Evolutionary conservation across 1,140 invertebrate species (phyloP), one percentile per base, ranked within the genome.

Genomic region (Cyphomyrmex costatus): DNA sequence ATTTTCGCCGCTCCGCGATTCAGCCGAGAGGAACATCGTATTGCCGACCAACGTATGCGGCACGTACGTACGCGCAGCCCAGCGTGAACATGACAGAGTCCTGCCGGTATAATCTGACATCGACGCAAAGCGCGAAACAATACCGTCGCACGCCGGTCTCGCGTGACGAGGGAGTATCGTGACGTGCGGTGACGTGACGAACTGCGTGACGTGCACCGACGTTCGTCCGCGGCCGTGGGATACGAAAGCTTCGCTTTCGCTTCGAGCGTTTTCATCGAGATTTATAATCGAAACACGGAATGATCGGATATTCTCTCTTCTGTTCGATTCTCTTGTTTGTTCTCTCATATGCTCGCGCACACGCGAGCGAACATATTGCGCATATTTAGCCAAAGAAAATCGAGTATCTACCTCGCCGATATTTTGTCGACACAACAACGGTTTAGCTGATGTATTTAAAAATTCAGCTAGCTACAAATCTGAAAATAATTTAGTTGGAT

Each of bases 61-160:
- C 63, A 70, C 71, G 58, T 61, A 56, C 53, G 65, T 76, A 68
- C 68, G 51, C 36, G 33, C 36, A 53, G 33, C 24, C 82, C 86
- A 53, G 82, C 46, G 53, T 85, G 82, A 63, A 86, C 86, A 86
- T 80, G 88, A 88, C 88, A 80, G 82, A 80, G 61, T 88, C 63
- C 70, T 86, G 71, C 46, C 71, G 68, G 53, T 88, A 80, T 89
- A 88, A 89, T 89, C 82, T 89, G 61, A 53, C 86, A 80, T 89
- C 82, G 86, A 89, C 76, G 86, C 86, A 88, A 74, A 88, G 65
- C 86, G 80, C 60, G 51, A 68, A 74, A 89, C 70, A 89, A 88
- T 88, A 61, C 79, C 16, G 60, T 53, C 53, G 70, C 68, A 53
- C 49, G 42, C 71, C 53, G 76, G 77, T 73, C 78, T 83, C 49